These are phyloP conservation scores for Tetrao urogallus DNA, from an alignment of 2,113 vertebrate genomes.

Conservation along the genomic window DNA sequence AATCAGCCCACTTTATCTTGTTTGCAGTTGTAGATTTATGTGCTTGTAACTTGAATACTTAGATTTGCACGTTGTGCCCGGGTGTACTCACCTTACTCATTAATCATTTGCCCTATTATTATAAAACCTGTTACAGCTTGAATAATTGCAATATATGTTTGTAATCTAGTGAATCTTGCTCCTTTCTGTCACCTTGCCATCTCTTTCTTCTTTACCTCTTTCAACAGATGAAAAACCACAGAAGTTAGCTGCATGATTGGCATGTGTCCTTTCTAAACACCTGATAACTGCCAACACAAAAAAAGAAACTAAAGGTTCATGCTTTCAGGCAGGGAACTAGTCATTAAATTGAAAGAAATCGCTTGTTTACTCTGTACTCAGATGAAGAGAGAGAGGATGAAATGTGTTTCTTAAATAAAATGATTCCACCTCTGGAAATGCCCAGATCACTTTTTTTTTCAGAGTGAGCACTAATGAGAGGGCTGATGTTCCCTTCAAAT, in stretches of 20 bases:
- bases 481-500: neutral
- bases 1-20: neutral
- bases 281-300: neutral
- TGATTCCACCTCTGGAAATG: neutral
- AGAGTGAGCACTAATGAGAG: neutral
- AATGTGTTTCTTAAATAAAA: neutral
- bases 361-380: neutral
- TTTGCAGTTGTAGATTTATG: neutral
- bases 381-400: neutral
- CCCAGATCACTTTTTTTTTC: neutral
- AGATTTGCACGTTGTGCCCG: accelerated
- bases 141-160: neutral
- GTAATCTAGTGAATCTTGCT: neutral
- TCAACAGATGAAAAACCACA: neutral
- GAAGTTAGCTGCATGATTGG: neutral
- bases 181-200: neutral
- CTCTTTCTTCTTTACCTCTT: neutral
- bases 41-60: accelerated
- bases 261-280: neutral
- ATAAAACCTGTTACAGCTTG: accelerated
- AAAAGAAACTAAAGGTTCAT: neutral
- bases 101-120: neutral
- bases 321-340: neutral
- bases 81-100: accelerated
- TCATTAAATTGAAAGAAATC: neutral